phyloP scores from a whole-genome alignment of 2,113 vertebrate genomes.

The Scatophagus argus region DNA sequence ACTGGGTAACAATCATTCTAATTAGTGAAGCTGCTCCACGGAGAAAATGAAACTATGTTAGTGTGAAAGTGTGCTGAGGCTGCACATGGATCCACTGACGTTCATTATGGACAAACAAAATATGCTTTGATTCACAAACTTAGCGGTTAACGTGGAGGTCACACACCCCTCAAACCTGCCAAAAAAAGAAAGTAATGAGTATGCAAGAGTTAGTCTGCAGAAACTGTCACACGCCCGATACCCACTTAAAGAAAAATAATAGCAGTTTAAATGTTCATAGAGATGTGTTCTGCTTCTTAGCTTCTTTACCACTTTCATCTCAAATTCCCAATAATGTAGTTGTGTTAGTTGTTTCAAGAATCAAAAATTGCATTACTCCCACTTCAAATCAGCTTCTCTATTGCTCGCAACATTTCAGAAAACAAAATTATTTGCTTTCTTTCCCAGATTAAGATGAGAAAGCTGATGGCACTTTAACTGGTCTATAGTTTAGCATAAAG shows the following conservation, averaged over 20 bases:
- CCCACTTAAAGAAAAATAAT: neutral
- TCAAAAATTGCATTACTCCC: too few species aligned
- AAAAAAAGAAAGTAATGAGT: neutral
- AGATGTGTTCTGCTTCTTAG: neutral
- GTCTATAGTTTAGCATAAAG: too few species aligned
- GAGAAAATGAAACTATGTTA: conserved; percentile 30
- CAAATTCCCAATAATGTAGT: neutral
- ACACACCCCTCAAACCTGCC: neutral
- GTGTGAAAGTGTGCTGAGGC: conserved; percentile 18
- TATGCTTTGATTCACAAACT: conserved; percentile 3
- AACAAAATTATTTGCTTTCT: neutral
- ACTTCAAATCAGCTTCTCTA: too few species aligned
- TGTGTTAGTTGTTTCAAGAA: neutral
- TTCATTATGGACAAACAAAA: conserved; percentile 23
- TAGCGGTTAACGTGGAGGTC: neutral
- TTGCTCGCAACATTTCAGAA: neutral
- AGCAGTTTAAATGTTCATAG: neutral
- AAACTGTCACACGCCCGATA: neutral
- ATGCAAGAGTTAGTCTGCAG: neutral
- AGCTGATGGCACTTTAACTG: too few species aligned
- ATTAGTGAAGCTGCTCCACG: conserved; percentile 57
- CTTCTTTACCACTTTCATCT: neutral
- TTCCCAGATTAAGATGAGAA: neutral
- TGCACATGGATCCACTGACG: conserved; percentile 5
- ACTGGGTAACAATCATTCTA: conserved; percentile 63